These are phyloP conservation scores for Trichomalopsis sarcophagae DNA, from an alignment of 1,140 invertebrate genomes.

Conservation along the genomic window DNA sequence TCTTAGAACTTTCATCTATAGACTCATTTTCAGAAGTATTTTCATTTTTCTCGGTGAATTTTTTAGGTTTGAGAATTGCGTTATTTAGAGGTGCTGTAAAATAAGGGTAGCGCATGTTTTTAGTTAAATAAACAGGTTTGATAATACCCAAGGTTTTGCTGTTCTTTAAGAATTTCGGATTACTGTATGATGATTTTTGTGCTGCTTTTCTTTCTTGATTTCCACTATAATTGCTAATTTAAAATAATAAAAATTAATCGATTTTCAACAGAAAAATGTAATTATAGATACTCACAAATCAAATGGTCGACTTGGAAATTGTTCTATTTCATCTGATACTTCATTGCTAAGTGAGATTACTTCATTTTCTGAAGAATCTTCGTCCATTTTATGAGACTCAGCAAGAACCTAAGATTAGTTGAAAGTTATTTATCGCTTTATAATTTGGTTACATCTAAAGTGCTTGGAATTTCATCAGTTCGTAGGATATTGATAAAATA, in stretches of 20 bases:
- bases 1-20: background rate
- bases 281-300: background rate
- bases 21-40: background rate
- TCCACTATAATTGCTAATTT: too few relatives aligned
- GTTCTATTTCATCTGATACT: background rate
- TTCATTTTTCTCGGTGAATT: background rate
- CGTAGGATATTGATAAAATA: too few relatives aligned
- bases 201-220: too few relatives aligned
- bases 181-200: too few relatives aligned
- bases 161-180: too few relatives aligned
- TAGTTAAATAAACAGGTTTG: too few relatives aligned
- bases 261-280: background rate
- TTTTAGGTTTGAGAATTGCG: background rate
- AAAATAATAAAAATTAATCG: background rate
- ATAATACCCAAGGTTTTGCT: too few relatives aligned
- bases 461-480: too few relatives aligned
- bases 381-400: too few relatives aligned
- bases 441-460: too few relatives aligned
- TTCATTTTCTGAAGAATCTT: background rate
- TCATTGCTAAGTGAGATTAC: background rate
- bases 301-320: background rate
- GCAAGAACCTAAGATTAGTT: too few relatives aligned
- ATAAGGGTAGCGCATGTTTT: background rate
- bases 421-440: too few relatives aligned
- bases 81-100: background rate